Evolutionary conservation across 1,140 invertebrate genomes (phyloP), one percentile per base, ranked within the genome.

Genomic region (Macrocentrus cingulum): DNA sequence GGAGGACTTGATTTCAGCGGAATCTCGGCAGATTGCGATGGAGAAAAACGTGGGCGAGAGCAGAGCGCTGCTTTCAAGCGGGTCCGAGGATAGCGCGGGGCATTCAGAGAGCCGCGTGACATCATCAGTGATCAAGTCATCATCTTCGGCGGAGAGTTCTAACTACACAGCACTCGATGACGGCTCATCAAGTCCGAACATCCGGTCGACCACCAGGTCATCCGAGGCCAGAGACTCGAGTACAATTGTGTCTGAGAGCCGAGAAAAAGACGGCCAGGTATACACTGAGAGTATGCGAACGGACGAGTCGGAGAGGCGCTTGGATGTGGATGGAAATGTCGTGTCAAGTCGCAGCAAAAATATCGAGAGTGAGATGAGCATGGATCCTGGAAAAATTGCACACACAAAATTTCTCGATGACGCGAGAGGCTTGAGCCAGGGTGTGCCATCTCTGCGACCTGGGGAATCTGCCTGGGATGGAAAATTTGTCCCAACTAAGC

Each of bases 291-390:
- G 49, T 1, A 67, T 41, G 9, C 72, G 54, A 2, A 50, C 72
- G 0, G 55, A 65, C 4, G 63, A 70, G 2, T 56, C 65, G 0
- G 66, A 52, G 0, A 62, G 63, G 3, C 66, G 49, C 2, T 4
- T 71, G 0, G 65, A 76, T 15, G 67, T 76, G 23, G 70, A 75
- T 15, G 74, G 74, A 0, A 67, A 50, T 11, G 61, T 66, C 6
- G 56, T 66, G 3, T 60, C 67, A 9, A 60, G 57, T 8, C 60
- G 64, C n/a, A 64, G 60, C 6, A 67, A 64, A 4, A 70, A 60
- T 36, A 54, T 74, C 0, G 67, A 75, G 18, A 64, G 22, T 7
- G 68, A 76, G 32, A 65, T 46, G 0, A 71, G 48, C 1, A 11
- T 68, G 9, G 60, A 61, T 18, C 15, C 6, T 36, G 37, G 6